A percentile compares a stretch with the other conserved stretches of the same genome.
Evolutionary conservation across 2,113 vertebrate genomes (phyloP).

Genomic region (Crotalus horridus): DNA sequence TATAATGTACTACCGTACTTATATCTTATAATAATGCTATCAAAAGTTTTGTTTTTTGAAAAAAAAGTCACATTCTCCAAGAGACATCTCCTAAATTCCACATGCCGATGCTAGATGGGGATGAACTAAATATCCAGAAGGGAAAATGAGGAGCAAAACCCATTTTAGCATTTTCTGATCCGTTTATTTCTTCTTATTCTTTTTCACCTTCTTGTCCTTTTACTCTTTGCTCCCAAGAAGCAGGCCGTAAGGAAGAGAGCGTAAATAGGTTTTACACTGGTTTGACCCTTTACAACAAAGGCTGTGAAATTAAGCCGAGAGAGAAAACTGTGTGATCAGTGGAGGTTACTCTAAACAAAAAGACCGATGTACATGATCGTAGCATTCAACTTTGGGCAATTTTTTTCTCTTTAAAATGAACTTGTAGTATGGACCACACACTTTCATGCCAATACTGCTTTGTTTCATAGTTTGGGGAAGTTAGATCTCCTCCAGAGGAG

Average conservation of each 20-base stretch:
- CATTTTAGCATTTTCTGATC: no score
- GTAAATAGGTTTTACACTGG: not conserved
- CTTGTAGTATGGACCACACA: not conserved
- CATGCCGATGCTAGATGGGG: no score
- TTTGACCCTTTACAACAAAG: not conserved
- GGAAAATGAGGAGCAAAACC: no score
- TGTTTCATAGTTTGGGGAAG: not conserved
- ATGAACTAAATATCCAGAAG: no score
- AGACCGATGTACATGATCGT: not conserved
- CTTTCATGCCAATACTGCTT: not conserved
- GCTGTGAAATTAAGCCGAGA: not conserved
- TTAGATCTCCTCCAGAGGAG: not conserved
- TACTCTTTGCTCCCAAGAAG: no score
- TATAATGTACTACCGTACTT: no score
- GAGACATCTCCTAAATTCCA: no score
- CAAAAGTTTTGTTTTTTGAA: no score
- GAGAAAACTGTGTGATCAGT: not conserved
- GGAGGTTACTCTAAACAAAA: not conserved
- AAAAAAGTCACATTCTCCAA: no score
- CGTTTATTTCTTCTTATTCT: no score
- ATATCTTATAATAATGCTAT: no score
- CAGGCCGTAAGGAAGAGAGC: not conserved
- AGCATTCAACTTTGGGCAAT: not conserved
- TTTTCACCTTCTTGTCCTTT: no score
- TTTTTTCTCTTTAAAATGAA: not conserved